Evolutionary conservation across 1,140 invertebrate species (phyloP).

Genomic region (Littorina saxatilis): DNA sequence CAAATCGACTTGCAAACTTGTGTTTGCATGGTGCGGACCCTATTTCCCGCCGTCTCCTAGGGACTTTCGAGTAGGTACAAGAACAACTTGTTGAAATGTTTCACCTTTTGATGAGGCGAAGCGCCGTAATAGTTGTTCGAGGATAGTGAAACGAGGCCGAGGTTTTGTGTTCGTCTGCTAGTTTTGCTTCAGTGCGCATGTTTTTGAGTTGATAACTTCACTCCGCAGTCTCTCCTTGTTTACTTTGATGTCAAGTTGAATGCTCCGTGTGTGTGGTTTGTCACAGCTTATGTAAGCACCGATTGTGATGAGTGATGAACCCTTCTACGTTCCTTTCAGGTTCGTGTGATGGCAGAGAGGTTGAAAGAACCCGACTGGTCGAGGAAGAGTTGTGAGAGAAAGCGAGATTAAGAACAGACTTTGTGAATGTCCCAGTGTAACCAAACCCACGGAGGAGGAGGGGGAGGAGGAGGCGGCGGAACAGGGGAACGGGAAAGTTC

Average conservation of each 20-base stretch:
- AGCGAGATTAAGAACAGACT: background rate
- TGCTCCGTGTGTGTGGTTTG: background rate
- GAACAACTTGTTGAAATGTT: slow-evolving; percentile 11
- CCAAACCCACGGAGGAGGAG: too few species aligned
- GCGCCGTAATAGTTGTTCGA: background rate
- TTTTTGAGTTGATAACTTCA: background rate
- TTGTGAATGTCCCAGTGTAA: slow-evolving; percentile 1
- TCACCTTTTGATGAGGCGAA: background rate
- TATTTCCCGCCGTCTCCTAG: background rate
- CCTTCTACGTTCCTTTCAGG: slow-evolving; percentile 2
- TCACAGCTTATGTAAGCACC: background rate
- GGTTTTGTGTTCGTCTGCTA: slow-evolving; percentile 9
- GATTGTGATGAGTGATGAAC: background rate
- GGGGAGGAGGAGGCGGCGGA: too few species aligned
- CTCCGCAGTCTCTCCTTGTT: background rate
- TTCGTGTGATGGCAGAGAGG: background rate
- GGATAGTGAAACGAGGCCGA: background rate
- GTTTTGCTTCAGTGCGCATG: background rate
- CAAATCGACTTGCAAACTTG: slow-evolving; percentile 11
- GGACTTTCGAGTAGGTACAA: background rate
- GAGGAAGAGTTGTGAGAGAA: background rate
- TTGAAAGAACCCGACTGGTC: background rate
- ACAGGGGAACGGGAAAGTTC: too few species aligned
- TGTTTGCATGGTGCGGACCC: background rate
- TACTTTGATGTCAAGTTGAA: slow-evolving; percentile 6